Percentiles rank a stretch among this genome's conserved stretches.
Evolutionary conservation across 2,888 invertebrate genomes (phyloP).

Genomic region (Drosophila ustulata): DNA sequence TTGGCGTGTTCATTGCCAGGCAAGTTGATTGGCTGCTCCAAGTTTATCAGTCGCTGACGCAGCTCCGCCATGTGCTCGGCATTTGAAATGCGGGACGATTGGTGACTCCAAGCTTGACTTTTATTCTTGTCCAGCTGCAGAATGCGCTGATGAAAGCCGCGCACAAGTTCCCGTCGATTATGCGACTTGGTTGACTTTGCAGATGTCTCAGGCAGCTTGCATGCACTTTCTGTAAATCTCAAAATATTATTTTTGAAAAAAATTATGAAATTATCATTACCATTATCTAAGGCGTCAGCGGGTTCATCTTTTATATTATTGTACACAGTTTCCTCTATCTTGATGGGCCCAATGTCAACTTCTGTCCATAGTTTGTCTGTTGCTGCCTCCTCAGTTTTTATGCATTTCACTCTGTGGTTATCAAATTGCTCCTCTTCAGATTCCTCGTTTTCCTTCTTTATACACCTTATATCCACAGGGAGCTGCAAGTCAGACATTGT

Average conservation of each 20-base stretch:
- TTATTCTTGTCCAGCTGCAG: slow-evolving; percentile 12
- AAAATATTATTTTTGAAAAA: background rate
- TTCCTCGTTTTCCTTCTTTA: background rate
- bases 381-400: background rate
- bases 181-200: slow-evolving; percentile 15
- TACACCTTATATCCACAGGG: slow-evolving; percentile 2
- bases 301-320: background rate
- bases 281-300: slow-evolving; percentile 2
- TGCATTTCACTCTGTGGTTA: background rate
- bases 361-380: background rate
- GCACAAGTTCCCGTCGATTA: slow-evolving; percentile 18
- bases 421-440: background rate
- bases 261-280: background rate
- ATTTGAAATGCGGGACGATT: background rate
- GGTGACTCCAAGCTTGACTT: background rate
- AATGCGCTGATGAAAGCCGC: slow-evolving; percentile 17
- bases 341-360: slow-evolving; percentile 26
- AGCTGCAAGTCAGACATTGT: slow-evolving; percentile 7
- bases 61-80: slow-evolving; percentile 31
- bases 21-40: background rate
- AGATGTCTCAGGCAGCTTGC: background rate
- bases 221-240: background rate
- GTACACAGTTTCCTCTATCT: slow-evolving; percentile 7
- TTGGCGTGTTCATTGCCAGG: background rate
- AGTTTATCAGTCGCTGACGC: slow-evolving; percentile 35